Evolutionary conservation across 1,140 invertebrate species (phyloP), one percentile per base, ranked within the genome.

Genomic region (Drosophila nikananu): DNA sequence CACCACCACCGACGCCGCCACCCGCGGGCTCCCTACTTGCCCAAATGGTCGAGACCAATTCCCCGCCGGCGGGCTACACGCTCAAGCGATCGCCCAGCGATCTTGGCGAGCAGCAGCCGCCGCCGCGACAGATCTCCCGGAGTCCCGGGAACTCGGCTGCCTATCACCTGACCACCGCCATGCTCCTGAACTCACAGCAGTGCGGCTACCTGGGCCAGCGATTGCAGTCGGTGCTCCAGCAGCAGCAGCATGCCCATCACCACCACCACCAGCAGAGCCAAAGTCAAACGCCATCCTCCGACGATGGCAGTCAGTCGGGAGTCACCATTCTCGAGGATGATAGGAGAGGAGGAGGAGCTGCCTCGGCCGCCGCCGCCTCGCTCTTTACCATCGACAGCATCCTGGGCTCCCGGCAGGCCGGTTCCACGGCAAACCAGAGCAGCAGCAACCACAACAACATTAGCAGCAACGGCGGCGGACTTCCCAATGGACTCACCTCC

Each of bases 311-410:
- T 25, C 91, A 92, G 55, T 92, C 91, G 37, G 87, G 91, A 12
- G 75, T 51, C 13, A 92, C 91, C 44, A 91, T 92, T 15, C 51
- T 92, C 57, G 86, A 92, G 48, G 91, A 92, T 23, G 91, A 92
- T 12, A 75, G 86, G 94, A 42, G 94, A 93, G 64, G 93, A 65
- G 80, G 94, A 72, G 80, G 94, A 39, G 92, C 94, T 35, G 91
- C 94, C 42, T 94, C 94, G 17, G 94, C 94, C 12, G 94, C 95
- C 3, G 94, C 95, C 51, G 94, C 95, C 49, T 96, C 96, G 35
- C 93, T 96, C 37, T 97, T 97, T 89, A 97, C 96, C 73, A 97
- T 97, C 77, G 96, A 97, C 93, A 97, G 96, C 93, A 97, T 97
- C 63, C 93, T 97, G 82, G 96, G 91, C 8, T 92, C 91, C 13